phyloP scores from a whole-genome alignment of 1,140 invertebrate genomes.

The Drosophila pandora region DNA sequence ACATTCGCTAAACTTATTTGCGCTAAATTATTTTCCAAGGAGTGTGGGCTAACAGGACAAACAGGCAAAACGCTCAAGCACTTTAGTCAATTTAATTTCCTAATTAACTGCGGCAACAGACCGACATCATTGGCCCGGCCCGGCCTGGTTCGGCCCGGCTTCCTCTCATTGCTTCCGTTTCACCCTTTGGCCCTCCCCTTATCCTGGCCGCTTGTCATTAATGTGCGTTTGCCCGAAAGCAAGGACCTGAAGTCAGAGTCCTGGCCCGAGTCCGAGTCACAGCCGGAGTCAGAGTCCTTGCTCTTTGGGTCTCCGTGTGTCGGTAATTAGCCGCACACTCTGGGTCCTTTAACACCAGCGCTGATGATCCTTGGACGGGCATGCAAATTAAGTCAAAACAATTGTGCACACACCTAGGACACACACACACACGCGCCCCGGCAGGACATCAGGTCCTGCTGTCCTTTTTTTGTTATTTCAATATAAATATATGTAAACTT shows the following conservation, averaged over 20 bases:
- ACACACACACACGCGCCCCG: background rate
- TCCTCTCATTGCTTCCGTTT: no score
- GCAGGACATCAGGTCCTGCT: slow-evolving; percentile 18
- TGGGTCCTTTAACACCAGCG: slow-evolving; percentile 55
- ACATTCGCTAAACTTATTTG: slow-evolving; percentile 59
- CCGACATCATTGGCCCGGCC: slow-evolving; percentile 29
- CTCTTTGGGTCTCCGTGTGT: slow-evolving; percentile 46
- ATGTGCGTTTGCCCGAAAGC: slow-evolving; percentile 49
- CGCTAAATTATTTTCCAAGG: slow-evolving; percentile 57
- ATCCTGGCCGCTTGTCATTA: slow-evolving; percentile 18
- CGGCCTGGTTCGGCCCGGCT: background rate
- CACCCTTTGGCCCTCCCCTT: background rate
- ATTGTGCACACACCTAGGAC: slow-evolving; percentile 51
- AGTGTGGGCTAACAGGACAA: slow-evolving; percentile 33
- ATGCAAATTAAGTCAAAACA: slow-evolving; percentile 82
- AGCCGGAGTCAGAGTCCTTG: slow-evolving; percentile 17
- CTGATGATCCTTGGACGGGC: slow-evolving; percentile 69
- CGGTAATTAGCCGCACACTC: slow-evolving; percentile 76
- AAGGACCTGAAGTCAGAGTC: slow-evolving; percentile 10
- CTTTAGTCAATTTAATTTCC: slow-evolving; percentile 83
- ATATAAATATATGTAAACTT: slow-evolving; percentile 51
- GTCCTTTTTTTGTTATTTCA: slow-evolving; percentile 24
- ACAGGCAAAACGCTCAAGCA: slow-evolving; percentile 77
- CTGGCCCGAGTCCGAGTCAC: slow-evolving; percentile 2
- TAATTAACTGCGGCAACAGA: slow-evolving; percentile 75